Evolutionary conservation across 2,113 vertebrate species (phyloP), one percentile per base, ranked within the genome.

Genomic region (Oenanthe oenanthe): DNA sequence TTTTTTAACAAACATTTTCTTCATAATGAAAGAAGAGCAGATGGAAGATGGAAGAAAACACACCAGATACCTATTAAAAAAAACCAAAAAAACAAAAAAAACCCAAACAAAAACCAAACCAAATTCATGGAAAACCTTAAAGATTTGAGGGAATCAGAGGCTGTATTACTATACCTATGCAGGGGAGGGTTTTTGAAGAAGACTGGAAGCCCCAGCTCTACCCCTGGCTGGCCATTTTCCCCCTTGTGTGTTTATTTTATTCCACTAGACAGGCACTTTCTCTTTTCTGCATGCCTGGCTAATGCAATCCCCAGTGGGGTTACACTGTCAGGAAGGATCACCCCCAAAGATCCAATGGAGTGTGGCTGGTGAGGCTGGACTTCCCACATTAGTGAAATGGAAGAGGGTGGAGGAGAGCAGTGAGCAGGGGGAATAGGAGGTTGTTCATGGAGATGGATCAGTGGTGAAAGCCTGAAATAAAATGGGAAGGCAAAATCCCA

Each of bases 241-340:
- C 54, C 60, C 71, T 32, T 8, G 1, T 53, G 58, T 65, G 84
- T 92, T 95, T 92, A 54, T 92, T 94, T 88, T 74, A 85, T 84
- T 60, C 38, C 74, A 81, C 60, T 57, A 95, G 91, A 91, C 93
- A 96, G 73, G 89, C 93, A 71, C 89, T 95, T 70, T 89, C 88
- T 36, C 85, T 53, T 89, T 93, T 93, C 93, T 89, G 89, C 93
- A 81, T 94, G 93, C 83, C 80, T 96, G 91, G 38, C 85, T 96
- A 95, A 93, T 62, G 88, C 91, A 93, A 89, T 95, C 68, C 95
- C 88, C 96, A 93, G 72, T 60, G 65, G 85, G 40, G 80, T 85
- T 70, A 51, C 1, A 0, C 92, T 97, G 95, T 95, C 95, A 97
- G 89, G 74, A 89, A 92, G 54, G 60, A 97, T 97, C 92, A 92